Conservation (phyloP, 2,888 invertebrate species). For the Lordiphosa andalusiaca region DNA sequence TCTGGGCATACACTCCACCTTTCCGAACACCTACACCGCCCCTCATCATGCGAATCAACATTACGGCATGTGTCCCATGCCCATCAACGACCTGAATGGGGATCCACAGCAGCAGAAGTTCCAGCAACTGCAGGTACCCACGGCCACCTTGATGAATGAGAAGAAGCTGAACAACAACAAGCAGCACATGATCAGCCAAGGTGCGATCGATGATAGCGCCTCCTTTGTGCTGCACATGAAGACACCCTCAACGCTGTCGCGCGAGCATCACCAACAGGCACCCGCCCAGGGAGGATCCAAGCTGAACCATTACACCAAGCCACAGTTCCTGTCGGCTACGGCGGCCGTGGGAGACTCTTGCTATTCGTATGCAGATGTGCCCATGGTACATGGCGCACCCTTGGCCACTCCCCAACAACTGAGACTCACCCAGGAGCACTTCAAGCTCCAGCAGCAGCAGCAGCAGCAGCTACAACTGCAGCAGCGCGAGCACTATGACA, state of each 20-base stretch:
- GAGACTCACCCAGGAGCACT: constrained; percentile 76
- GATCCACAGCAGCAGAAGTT: constrained; percentile 75
- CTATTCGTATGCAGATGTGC: constrained; percentile 77
- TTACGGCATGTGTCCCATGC: constrained; percentile 85
- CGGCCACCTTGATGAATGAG: constrained; percentile 76
- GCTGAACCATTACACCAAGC: constrained; percentile 76
- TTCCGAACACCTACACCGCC: constrained; percentile 78
- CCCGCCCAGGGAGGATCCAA: constrained; percentile 43
- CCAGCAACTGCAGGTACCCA: constrained; percentile 79
- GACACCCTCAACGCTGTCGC: constrained; percentile 51
- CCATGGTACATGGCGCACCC: constrained; percentile 61
- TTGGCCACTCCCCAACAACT: constrained; percentile 39
- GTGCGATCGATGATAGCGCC: constrained; percentile 67
- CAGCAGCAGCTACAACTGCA: constrained; percentile 26
- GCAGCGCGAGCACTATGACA: constrained; percentile 48
- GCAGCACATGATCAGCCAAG: constrained; percentile 27
- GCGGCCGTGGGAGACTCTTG: constrained; percentile 73
- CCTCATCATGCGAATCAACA: constrained; percentile 81
- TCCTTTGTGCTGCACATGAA: constrained; percentile 79
- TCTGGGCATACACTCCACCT: constrained; percentile 79
- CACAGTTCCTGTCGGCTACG: constrained; percentile 72
- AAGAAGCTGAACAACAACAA: constrained; percentile 67
- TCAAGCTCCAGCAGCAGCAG: constrained; percentile 68
- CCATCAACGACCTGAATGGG: constrained; percentile 93
- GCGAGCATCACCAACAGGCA: constrained; percentile 44